phyloP scores from a whole-genome alignment of 2,888 invertebrate genomes.

The Desoria tigrina region DNA sequence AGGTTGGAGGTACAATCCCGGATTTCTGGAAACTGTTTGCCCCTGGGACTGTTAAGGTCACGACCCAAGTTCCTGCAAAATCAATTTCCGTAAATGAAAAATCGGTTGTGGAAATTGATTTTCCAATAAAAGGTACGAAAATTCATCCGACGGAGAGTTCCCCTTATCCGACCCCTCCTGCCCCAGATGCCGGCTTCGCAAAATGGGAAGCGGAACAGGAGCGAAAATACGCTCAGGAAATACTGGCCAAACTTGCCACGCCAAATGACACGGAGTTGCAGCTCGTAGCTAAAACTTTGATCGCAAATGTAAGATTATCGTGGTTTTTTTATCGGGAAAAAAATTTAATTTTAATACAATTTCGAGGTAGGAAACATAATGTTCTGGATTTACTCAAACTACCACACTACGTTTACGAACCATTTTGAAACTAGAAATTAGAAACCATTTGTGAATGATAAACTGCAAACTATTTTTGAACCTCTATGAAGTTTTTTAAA shows the following conservation, averaged over 20 bases:
- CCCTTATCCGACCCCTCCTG: conserved; percentile 6
- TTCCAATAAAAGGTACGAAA: background rate
- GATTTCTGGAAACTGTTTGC: too few species aligned
- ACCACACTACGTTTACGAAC: too few species aligned
- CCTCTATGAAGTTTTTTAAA: too few species aligned
- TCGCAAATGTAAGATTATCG: conserved; percentile 3
- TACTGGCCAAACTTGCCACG: background rate
- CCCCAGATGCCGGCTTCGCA: background rate
- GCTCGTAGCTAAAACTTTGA: background rate
- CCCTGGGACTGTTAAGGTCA: too few species aligned
- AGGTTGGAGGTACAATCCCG: too few species aligned
- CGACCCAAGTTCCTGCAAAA: too few species aligned
- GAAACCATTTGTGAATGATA: too few species aligned
- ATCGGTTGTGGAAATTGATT: background rate
- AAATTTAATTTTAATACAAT: too few species aligned
- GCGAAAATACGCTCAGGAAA: background rate
- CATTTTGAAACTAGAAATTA: too few species aligned
- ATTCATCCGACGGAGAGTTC: conserved; percentile 8
- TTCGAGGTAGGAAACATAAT: too few species aligned
- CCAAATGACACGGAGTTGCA: background rate
- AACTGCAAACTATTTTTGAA: too few species aligned
- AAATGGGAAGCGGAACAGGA: conserved; percentile 15
- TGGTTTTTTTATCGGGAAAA: too few species aligned
- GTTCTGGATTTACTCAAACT: background rate
- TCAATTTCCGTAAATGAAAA: background rate